Evolutionary conservation across 1,140 invertebrate genomes (phyloP).

Genomic region (Leptoteleia sp.): DNA sequence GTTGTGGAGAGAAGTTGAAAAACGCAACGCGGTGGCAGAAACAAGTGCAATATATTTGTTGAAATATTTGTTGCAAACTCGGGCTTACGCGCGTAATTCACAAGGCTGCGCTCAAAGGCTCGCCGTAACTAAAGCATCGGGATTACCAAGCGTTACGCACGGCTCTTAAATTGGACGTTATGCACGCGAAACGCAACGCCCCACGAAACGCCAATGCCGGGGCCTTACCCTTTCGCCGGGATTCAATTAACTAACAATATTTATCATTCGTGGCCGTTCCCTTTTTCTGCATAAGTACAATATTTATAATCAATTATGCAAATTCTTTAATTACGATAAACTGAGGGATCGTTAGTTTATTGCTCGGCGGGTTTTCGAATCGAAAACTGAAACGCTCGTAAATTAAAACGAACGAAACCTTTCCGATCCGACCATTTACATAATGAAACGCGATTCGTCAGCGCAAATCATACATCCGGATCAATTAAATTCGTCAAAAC

Average conservation of each 20-base stretch:
- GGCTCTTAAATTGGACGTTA: slow-evolving; percentile 48
- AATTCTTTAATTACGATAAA: slow-evolving; percentile 54
- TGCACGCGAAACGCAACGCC: slow-evolving; percentile 17
- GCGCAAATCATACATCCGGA: slow-evolving; percentile 51
- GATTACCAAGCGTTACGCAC: slow-evolving; percentile 25
- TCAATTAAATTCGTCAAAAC: slow-evolving; percentile 63
- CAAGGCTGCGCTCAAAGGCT: slow-evolving; percentile 16
- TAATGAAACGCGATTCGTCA: slow-evolving; percentile 56
- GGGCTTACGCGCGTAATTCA: slow-evolving; percentile 49
- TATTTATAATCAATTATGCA: slow-evolving; percentile 56
- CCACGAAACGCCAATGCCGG: slow-evolving; percentile 20
- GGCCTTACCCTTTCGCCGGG: slow-evolving; percentile 16
- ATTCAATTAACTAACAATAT: slow-evolving; percentile 53
- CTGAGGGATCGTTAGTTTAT: slow-evolving; percentile 25
- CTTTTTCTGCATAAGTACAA: slow-evolving; percentile 10
- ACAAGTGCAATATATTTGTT: too few relatives aligned
- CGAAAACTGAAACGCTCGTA: slow-evolving; percentile 27
- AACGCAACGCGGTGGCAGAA: too few relatives aligned
- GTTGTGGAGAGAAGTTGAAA: too few relatives aligned
- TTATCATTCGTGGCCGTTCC: slow-evolving; percentile 22
- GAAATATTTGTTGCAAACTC: slow-evolving; percentile 27
- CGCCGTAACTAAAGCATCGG: slow-evolving; percentile 35
- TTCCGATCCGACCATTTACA: slow-evolving; percentile 18
- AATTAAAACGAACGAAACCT: slow-evolving; percentile 42
- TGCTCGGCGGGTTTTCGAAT: not conserved